A percentile compares a stretch with the other conserved stretches of the same genome.
phyloP scores from a whole-genome alignment of 2,797 vertebrate genomes.

The Parauchenoglanis punctatus region DNA sequence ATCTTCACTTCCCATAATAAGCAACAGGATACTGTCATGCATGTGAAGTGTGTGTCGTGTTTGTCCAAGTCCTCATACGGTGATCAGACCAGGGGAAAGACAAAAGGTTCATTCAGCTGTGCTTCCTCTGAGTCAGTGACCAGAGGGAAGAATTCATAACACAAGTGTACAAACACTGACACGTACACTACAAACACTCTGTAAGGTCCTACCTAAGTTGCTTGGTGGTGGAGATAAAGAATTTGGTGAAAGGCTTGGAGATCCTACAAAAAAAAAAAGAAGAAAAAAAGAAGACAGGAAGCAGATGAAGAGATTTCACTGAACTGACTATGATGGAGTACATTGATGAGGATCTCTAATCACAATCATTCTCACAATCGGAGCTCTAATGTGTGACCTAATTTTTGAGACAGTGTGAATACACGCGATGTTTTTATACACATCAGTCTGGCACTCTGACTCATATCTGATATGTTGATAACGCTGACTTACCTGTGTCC shows the following conservation, averaged over 20 bases:
- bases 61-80: slow-evolving; percentile 57
- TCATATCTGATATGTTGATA: background rate
- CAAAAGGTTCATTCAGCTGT: slow-evolving; percentile 70
- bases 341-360: background rate
- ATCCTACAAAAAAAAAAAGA: slow-evolving; percentile 77
- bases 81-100: slow-evolving; percentile 51
- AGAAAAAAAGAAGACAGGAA: slow-evolving; percentile 58
- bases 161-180: slow-evolving; percentile 14
- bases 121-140: slow-evolving; percentile 51
- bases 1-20: slow-evolving; percentile 67
- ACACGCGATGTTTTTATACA: background rate
- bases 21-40: slow-evolving; percentile 67
- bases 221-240: slow-evolving; percentile 93
- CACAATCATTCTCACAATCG: background rate
- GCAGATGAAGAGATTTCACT: slow-evolving; percentile 22
- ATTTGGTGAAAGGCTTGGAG: slow-evolving; percentile 93
- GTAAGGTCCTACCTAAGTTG: slow-evolving; percentile 83
- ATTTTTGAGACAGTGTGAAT: background rate
- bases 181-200: background rate
- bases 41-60: slow-evolving; percentile 61
- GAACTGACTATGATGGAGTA: background rate
- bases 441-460: background rate
- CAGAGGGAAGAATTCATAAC: slow-evolving; percentile 61
- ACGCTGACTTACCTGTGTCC: slow-evolving; percentile 83
- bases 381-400: background rate